Evolutionary conservation across 2,113 vertebrate species (phyloP), one percentile per base, ranked within the genome.

Genomic region (Corythornis cristatus): DNA sequence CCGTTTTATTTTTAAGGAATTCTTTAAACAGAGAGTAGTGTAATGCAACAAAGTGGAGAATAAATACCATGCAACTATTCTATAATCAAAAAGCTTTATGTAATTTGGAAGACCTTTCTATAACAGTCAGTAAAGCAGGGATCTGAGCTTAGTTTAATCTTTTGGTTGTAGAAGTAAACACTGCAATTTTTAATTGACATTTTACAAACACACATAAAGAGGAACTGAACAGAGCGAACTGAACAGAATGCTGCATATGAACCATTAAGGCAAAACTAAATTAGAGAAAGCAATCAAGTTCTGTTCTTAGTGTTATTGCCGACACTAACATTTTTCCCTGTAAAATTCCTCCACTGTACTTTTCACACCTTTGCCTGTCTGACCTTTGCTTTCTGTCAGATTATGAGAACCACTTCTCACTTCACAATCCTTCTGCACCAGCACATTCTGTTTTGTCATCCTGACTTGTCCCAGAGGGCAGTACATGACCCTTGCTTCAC

Each of bases 301-400:
- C 43, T 79, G 45, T 26, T 18, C 16, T 68, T 48, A n/a, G 6
- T 61, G 11, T 61, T 73, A 31, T 28, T 17, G 57, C 33, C 40
- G 0, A 0, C 23, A 50, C 26, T 35, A 43, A 37, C 2, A 64
- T 15, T 25, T 50, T 73, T n/a, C 26, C 35, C 26, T 46, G 33
- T 21, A 56, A 79, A 35, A 61, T 29, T 68, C 79, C n/a, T 42
- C 28, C 3, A 3, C 9, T 11, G 35, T 45, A 28, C 28, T 89
- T 85, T 29, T 79, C 62, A 89, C 29, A 45, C 17, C 6, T 50
- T 77, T 35, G 43, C 15, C 43, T 37, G 5, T 26, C 64, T 65
- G n/a, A 54, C 58, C 48, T 85, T 78, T 67, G 50, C 25, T 28
- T 90, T 86, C 74, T 43, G 28, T 28, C 42, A 86, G 60, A 23